These are phyloP conservation scores for Macrosoma leucophasiata DNA, from an alignment of 2,888 invertebrate genomes.

Conservation along the genomic window DNA sequence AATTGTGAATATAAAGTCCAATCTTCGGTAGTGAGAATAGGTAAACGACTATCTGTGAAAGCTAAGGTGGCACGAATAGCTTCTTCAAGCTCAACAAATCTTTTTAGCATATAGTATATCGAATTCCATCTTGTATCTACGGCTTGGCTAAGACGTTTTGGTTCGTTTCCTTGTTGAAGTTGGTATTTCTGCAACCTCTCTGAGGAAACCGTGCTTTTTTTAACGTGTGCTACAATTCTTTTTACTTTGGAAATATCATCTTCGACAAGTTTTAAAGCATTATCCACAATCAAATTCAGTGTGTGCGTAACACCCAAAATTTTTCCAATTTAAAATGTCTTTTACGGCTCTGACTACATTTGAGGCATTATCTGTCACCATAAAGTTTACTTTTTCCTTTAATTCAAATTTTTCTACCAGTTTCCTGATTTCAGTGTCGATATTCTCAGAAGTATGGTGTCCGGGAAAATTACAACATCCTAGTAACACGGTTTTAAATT, in stretches of 20 bases:
- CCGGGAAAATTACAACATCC: slow-evolving; percentile 27
- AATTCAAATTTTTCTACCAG: slow-evolving; percentile 18
- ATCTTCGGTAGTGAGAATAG: not conserved
- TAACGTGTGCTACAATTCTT: slow-evolving; percentile 16
- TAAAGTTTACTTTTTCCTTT: slow-evolving; percentile 27
- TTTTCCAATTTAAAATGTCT: slow-evolving; percentile 20
- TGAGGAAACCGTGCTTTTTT: slow-evolving; percentile 23
- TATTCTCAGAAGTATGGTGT: slow-evolving; percentile 25
- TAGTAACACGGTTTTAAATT: slow-evolving; percentile 27
- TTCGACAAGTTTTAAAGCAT: slow-evolving; percentile 13
- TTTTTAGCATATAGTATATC: slow-evolving; percentile 25
- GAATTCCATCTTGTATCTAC: slow-evolving; percentile 33
- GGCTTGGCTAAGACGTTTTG: slow-evolving; percentile 25
- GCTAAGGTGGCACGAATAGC: slow-evolving; percentile 21
- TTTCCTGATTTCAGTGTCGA: slow-evolving; percentile 21
- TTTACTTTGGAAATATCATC: slow-evolving; percentile 20
- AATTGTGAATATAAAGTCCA: not conserved
- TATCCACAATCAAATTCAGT: slow-evolving; percentile 27
- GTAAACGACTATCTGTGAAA: not conserved
- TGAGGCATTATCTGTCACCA: slow-evolving; percentile 30
- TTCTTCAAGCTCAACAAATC: slow-evolving; percentile 26
- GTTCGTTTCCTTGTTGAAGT: slow-evolving; percentile 24
- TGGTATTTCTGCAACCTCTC: slow-evolving; percentile 26
- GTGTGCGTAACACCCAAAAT: slow-evolving; percentile 28
- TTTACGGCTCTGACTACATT: slow-evolving; percentile 29